Evolutionary conservation across 2,888 invertebrate genomes (phyloP), one percentile per base, ranked within the genome.

Genomic region (Nomada goodeniana): DNA sequence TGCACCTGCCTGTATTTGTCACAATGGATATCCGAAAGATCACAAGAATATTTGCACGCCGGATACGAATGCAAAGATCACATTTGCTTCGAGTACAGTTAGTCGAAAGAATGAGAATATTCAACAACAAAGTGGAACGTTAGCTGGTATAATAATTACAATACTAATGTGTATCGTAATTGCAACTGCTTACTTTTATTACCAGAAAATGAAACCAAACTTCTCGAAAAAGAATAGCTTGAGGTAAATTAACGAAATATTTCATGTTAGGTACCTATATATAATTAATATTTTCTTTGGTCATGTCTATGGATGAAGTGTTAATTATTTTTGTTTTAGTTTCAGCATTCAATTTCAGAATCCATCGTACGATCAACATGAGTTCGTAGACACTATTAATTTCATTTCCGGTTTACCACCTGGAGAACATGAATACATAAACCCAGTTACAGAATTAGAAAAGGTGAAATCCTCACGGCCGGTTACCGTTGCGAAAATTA

Each of bases 1-100:
- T 2, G 93, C 93, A 1, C 93, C 94, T 13, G 94, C 94, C 80
- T 96, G 96, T 87, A 91, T 96, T 81, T 96, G 96, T 86, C 94
- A 94, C 63, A 93, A 95, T 90, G 96, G 96, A 2, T 88, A 89
- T 26, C 57, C 68, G 0, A 72, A 76, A 18, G 29, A 65, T 18
- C 10, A 76, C 5, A 75, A 82, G 10, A 71, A 50, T 7, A 74
- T n/a, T 23, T 91, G 92, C 23, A 23, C 42, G 11, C 68, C 75
- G 57, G 65, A 80, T 2, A n/a, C 47, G 7, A 82, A 80, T 60
- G 29, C 20, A 29, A 61, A 59, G 3, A 4, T 82, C 15, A 71
- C 71, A 77, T 70, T 84, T 18, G n/a, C 63, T 23, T 57, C 59
- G 2, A n/a, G 2, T 5, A 44, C 11, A 26, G 18, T 1, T 18